phyloP scores from a whole-genome alignment of 2,888 invertebrate genomes.

The Spodoptera picta region DNA sequence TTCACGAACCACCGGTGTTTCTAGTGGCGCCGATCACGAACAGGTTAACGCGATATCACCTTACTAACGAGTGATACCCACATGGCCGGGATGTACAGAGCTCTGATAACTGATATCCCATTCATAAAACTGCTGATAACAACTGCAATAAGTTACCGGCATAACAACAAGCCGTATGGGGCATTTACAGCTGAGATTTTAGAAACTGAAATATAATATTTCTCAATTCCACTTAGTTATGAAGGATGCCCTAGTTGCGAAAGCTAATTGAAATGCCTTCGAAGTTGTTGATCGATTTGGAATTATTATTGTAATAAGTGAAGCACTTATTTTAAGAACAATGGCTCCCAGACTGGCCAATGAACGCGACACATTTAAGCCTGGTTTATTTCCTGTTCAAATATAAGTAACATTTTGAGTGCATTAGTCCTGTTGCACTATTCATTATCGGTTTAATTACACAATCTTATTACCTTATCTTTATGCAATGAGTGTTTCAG shows the following conservation, averaged over 20 bases:
- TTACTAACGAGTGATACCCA: constrained; percentile 69
- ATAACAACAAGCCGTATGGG: constrained; percentile 5
- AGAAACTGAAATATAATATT: no score
- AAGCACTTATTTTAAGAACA: constrained; percentile 47
- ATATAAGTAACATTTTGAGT: constrained; percentile 23
- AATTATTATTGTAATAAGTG: constrained; percentile 27
- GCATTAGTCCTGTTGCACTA: constrained; percentile 18
- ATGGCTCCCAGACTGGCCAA: constrained; percentile 34
- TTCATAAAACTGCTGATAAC: constrained; percentile 54
- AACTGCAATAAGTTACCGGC: constrained; percentile 13
- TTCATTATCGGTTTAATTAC: constrained; percentile 16
- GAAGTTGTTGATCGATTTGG: constrained; percentile 2
- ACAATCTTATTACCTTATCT: constrained; percentile 25
- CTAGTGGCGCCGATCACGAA: constrained; percentile 70
- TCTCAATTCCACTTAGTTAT: neutral
- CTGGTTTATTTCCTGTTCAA: constrained; percentile 32
- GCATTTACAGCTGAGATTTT: no score
- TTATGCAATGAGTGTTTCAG: constrained; percentile 22
- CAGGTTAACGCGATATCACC: constrained; percentile 69
- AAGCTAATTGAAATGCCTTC: constrained; percentile 2
- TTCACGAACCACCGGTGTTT: constrained; percentile 70
- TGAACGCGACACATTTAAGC: constrained; percentile 40
- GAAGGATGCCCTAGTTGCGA: neutral
- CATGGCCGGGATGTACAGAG: constrained; percentile 57
- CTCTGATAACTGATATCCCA: constrained; percentile 55